Base-by-base conservation (phyloP, 2,797 vertebrate genomes). In the Acrocephalus scirpaceus region DNA sequence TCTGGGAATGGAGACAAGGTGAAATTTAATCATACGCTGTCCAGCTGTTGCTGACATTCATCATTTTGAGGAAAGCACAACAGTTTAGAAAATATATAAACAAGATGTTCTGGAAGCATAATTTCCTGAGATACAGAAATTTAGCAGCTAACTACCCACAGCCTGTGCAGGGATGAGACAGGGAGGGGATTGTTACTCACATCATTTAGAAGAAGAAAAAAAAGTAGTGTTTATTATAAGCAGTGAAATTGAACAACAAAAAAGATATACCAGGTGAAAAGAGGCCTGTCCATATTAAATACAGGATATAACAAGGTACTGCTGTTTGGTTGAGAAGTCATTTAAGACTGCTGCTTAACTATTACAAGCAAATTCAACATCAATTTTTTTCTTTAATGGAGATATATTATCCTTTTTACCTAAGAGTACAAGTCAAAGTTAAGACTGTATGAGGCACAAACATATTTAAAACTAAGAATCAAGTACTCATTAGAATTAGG, bases 1-100 rank as follows among this genome's bases (percentile, higher is more conserved):
- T 93, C 84, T 96, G 90, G 75, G 92, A 96, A 96, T 62, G 62
- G 72, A 89, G 71, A 95, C 88, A 95, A 92, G 77, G 95, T 94
- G 92, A 95, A 96, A 96, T 95, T 96, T 75, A 95, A 95, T 96
- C 86, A 61, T 71, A 93, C 8, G 4, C 78, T 94, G 86, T 77
- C 92, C 96, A 96, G 96, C 95, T 97, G 96, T 87, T 96, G 88
- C 95, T 93, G 94, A 95, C 90, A 92, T 92, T 95, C 83, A 92
- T 94, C 38, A 91, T 96, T 93, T 92, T 90, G 92, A 87, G 60
- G 57, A 86, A 95, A 93, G 80, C 7, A 40, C 84, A 96, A 95
- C 88, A 92, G 88, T 94, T 95, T 93, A 93, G 86, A 94, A 93
- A 93, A 61, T 93, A 96, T 62, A 95, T 93, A 95, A 96, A 96